Percentiles rank a stretch among this genome's conserved stretches.
These are phyloP conservation scores for Druceiella hillmani DNA, from an alignment of 2,888 invertebrate genomes.

Conservation along the genomic window DNA sequence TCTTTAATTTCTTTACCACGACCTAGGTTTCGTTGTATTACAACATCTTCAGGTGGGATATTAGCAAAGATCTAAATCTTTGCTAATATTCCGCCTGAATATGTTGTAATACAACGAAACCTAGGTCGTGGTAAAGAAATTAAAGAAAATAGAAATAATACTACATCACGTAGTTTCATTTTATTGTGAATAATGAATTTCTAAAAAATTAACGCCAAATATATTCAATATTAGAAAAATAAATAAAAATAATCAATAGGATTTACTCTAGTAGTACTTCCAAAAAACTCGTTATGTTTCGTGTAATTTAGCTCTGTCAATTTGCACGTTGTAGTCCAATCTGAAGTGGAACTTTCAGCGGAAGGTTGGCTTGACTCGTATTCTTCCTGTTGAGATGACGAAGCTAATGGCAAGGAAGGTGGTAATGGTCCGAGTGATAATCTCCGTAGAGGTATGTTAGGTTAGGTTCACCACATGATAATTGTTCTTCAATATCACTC, in stretches of 20 bases:
- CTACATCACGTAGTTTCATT: no score
- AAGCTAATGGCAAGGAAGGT: slow-evolving; percentile 1
- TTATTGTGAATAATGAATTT: no score
- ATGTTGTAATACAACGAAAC: no score
- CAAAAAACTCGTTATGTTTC: slow-evolving; percentile 1
- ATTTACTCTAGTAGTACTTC: slow-evolving; percentile 1
- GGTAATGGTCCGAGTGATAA: slow-evolving; percentile 1
- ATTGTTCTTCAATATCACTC: slow-evolving; percentile 1
- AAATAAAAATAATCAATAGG: neutral
- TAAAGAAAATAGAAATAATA: no score
- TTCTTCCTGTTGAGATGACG: neutral
- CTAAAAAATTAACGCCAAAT: no score
- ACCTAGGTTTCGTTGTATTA: no score
- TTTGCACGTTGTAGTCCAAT: slow-evolving; percentile 1
- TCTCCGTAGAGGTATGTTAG: neutral
- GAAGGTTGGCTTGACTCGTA: neutral
- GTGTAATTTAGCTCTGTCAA: neutral
- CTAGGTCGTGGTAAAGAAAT: no score
- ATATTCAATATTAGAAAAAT: neutral
- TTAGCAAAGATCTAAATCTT: no score
- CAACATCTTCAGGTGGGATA: no score
- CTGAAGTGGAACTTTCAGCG: slow-evolving; percentile 1
- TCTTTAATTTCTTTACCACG: no score
- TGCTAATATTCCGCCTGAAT: no score
- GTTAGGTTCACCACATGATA: neutral